Conservation (phyloP, 2,888 invertebrate genomes). For the Mesoligia furuncula region DNA sequence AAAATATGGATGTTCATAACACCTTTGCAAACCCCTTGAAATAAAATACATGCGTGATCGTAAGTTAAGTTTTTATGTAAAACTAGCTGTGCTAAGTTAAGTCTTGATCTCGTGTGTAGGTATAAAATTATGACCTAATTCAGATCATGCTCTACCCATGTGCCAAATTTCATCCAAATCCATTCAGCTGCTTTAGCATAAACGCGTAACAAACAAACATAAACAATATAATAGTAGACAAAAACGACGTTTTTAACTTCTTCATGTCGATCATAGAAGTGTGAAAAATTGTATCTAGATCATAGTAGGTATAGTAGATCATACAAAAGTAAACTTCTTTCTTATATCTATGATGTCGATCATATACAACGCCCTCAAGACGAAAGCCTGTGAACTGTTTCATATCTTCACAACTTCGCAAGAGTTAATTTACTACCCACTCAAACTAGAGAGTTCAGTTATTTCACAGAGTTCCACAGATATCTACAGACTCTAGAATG, state of each 20-base stretch:
- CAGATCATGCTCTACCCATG: too few species aligned
- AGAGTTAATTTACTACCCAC: not conserved
- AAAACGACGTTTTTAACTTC: not conserved
- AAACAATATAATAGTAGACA: too few species aligned
- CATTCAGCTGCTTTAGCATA: too few species aligned
- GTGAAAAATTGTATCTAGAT: too few species aligned
- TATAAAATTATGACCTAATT: too few species aligned
- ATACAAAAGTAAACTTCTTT: too few species aligned
- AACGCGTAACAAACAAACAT: too few species aligned
- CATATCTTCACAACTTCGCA: not conserved
- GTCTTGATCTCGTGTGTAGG: too few species aligned
- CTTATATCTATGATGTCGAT: not conserved
- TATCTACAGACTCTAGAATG: not conserved
- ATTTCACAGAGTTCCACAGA: not conserved
- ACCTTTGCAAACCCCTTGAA: not conserved
- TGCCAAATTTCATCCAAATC: too few species aligned
- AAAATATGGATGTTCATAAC: too few species aligned
- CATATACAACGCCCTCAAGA: conserved; percentile 37
- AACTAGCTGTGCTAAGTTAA: too few species aligned
- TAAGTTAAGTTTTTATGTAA: not conserved
- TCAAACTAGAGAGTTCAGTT: conserved; percentile 5
- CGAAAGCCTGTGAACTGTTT: conserved; percentile 3
- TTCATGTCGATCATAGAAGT: not conserved
- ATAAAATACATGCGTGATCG: not conserved
- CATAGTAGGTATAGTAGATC: too few species aligned